Percentiles rank a stretch among this genome's conserved stretches.
phyloP scores from a whole-genome alignment of 2,797 vertebrate genomes.

The Nyctibius grandis region DNA sequence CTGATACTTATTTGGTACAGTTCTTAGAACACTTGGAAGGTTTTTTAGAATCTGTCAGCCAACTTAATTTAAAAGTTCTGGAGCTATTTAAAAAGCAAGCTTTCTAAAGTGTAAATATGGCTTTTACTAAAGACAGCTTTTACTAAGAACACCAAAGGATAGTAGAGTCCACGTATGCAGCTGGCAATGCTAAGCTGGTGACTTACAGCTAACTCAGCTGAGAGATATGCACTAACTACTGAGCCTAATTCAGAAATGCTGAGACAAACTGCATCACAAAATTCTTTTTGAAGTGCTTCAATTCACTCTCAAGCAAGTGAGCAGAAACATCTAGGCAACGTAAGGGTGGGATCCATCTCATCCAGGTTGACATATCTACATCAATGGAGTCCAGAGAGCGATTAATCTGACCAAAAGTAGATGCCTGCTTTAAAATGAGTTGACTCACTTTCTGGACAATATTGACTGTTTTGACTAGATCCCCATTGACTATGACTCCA shows the following conservation, averaged over 20 bases:
- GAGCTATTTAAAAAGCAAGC: not conserved
- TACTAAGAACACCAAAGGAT: not conserved
- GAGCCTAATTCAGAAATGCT: not conserved
- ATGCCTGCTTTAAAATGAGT: constrained; percentile 21
- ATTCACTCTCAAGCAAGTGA: not conserved
- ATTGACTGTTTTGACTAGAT: constrained; percentile 40
- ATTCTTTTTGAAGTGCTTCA: not conserved
- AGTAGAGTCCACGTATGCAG: not conserved
- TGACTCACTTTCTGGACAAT: constrained; percentile 36
- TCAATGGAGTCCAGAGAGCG: not conserved
- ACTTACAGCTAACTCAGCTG: not conserved
- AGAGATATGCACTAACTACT: not conserved
- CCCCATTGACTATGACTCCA: constrained; percentile 14
- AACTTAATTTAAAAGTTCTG: not conserved
- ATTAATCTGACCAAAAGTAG: constrained; percentile 36
- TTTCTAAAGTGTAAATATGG: not conserved
- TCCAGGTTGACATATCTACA: not conserved
- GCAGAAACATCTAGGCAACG: not conserved
- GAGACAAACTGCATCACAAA: not conserved
- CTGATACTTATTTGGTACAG: not conserved
- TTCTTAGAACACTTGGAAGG: not conserved
- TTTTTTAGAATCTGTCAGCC: not conserved
- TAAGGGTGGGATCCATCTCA: constrained; percentile 4
- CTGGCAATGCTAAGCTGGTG: not conserved
- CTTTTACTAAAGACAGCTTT: not conserved